Percentiles rank a stretch among this genome's conserved stretches.
These are phyloP conservation scores for Chloropsis hardwickii DNA, from an alignment of 2,113 vertebrate species.

Conservation along the genomic window DNA sequence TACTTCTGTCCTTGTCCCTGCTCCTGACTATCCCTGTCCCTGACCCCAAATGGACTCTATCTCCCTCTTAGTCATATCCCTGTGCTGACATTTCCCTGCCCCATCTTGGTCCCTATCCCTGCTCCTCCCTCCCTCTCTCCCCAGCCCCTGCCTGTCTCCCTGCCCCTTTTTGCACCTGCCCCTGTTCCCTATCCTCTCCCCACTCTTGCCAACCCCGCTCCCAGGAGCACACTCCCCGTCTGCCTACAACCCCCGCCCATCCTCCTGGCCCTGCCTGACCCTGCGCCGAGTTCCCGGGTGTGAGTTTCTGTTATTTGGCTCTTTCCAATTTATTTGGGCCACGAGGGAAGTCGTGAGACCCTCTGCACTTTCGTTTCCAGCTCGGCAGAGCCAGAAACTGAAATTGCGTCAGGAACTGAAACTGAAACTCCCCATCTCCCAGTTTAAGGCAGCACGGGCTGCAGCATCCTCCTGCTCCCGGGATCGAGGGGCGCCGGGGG, in stretches of 20 bases:
- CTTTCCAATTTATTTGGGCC: not conserved
- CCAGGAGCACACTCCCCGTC: not conserved
- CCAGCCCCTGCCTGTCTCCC: not conserved
- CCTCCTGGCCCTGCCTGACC: not conserved
- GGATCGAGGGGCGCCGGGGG: not conserved
- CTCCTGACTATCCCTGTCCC: not conserved
- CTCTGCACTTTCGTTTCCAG: slow-evolving; percentile 12
- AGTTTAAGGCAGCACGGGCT: not conserved
- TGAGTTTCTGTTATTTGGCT: not conserved
- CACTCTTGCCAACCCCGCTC: not conserved
- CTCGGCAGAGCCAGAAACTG: not conserved
- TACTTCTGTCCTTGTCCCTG: not conserved
- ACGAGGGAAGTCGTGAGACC: rapidly evolving
- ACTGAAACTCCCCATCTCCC: not conserved
- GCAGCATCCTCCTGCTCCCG: not conserved
- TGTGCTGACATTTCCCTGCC: not conserved
- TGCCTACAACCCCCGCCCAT: not conserved
- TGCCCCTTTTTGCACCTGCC: not conserved
- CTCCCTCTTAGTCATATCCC: not conserved
- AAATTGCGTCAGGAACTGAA: not conserved
- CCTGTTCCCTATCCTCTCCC: not conserved
- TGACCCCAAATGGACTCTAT: not conserved
- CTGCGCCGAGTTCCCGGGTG: not conserved
- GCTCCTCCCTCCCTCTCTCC: not conserved
- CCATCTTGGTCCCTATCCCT: not conserved